Evolutionary conservation across 2,888 invertebrate species (phyloP).

Genomic region (Yponomeuta sedellus): DNA sequence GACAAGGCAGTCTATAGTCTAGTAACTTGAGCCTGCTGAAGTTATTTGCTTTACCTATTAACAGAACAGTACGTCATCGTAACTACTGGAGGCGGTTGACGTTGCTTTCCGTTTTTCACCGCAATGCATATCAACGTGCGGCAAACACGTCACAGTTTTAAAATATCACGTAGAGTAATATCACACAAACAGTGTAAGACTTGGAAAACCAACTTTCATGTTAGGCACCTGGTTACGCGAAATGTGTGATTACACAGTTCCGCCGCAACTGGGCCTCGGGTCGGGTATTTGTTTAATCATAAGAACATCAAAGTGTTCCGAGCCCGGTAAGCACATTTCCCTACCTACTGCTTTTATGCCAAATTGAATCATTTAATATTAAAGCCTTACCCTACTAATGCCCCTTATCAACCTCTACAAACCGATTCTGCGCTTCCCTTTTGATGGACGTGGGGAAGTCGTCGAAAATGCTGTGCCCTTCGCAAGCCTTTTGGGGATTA

Average conservation of each 20-base stretch:
- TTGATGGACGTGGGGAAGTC: constrained; percentile 1
- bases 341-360: constrained; percentile 23
- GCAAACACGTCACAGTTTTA: not conserved
- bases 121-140: not conserved
- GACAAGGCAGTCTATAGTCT: not conserved
- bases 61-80: not conserved
- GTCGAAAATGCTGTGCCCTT: not conserved
- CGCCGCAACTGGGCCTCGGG: constrained; percentile 4
- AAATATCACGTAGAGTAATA: not conserved
- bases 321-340: constrained; percentile 16
- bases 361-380: constrained; percentile 24
- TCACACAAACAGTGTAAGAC: not conserved
- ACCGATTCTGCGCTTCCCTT: not conserved
- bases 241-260: not conserved
- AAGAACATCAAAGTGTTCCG: constrained; percentile 14
- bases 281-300: constrained; percentile 25
- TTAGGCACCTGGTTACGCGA: not conserved
- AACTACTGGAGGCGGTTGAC: not conserved
- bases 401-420: not conserved
- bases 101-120: not conserved
- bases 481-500: not conserved
- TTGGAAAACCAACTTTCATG: not conserved
- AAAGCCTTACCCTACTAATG: constrained; percentile 7
- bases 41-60: not conserved
- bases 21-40: not conserved